These are phyloP conservation scores for Dendropsophus ebraccatus DNA, from an alignment of 2,113 vertebrate genomes.

Conservation along the genomic window DNA sequence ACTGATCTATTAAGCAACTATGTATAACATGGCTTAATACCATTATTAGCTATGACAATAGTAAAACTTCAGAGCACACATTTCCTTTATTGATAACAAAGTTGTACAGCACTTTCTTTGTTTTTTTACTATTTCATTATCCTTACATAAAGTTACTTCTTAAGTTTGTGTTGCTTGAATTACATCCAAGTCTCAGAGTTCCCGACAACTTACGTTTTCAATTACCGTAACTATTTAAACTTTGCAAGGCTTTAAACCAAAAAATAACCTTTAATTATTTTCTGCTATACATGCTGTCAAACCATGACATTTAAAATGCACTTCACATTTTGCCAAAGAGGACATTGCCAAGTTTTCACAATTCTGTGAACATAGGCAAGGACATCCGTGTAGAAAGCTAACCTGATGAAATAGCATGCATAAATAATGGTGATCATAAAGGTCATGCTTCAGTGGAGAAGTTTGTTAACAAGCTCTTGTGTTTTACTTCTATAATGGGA, in stretches of 20 bases:
- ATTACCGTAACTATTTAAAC: constrained; percentile 57
- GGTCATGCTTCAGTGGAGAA: constrained; percentile 35
- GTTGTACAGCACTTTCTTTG: constrained; percentile 10
- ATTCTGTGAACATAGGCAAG: constrained; percentile 49
- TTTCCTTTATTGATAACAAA: constrained; percentile 20
- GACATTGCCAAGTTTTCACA: constrained; percentile 56
- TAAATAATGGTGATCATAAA: constrained; percentile 54
- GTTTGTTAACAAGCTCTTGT: constrained; percentile 4
- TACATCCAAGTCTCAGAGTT: constrained; percentile 43
- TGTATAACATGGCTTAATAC: neutral
- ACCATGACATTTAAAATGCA: constrained; percentile 56
- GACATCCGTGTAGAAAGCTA: constrained; percentile 16
- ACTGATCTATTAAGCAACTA: neutral
- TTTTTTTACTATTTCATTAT: constrained; percentile 10
- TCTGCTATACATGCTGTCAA: constrained; percentile 57
- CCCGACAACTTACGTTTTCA: constrained; percentile 53
- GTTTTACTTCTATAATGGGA: constrained; percentile 9
- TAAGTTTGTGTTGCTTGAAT: constrained; percentile 45
- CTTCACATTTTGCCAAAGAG: constrained; percentile 46
- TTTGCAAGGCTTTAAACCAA: constrained; percentile 50
- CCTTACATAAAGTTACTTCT: constrained; percentile 36
- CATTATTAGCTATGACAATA: neutral
- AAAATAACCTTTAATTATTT: constrained; percentile 57
- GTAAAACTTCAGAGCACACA: neutral
- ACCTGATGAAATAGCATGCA: constrained; percentile 44